These are phyloP conservation scores for Plebejus melissa DNA, from an alignment of 2,888 invertebrate species.

Conservation along the genomic window DNA sequence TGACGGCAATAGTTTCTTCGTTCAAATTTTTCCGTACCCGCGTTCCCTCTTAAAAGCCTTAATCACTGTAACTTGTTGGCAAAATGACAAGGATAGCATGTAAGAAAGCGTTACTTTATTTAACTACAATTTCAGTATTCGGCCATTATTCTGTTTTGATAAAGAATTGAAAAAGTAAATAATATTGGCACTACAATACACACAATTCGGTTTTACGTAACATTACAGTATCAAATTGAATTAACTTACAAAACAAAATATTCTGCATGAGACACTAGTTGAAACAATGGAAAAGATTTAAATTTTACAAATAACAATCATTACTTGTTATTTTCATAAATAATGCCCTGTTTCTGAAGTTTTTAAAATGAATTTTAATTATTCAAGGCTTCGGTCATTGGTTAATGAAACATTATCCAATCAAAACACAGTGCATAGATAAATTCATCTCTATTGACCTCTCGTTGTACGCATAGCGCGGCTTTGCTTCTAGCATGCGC, in stretches of 20 bases:
- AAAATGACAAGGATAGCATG: neutral
- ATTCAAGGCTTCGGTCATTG: too few relatives aligned
- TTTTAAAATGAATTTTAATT: too few relatives aligned
- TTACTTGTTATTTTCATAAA: neutral
- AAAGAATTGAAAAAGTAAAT: neutral
- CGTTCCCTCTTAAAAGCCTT: neutral
- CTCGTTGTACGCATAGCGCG: too few relatives aligned
- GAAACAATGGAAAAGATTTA: neutral
- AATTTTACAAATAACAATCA: neutral
- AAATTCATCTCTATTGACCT: too few relatives aligned
- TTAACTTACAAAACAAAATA: neutral
- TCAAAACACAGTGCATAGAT: too few relatives aligned
- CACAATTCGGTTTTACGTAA: neutral
- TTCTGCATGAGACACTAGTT: neutral
- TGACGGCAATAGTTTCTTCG: too few relatives aligned
- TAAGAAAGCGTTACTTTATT: neutral
- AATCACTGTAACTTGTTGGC: neutral
- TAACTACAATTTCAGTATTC: neutral
- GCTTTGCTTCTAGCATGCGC: too few relatives aligned
- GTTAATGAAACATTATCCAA: too few relatives aligned
- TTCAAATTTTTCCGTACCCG: too few relatives aligned
- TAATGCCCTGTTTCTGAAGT: too few relatives aligned
- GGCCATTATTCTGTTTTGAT: neutral
- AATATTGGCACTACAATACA: slow-evolving; percentile 14
- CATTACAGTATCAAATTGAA: neutral